Percentiles rank a stretch among this genome's conserved stretches.
Evolutionary conservation across 2,888 invertebrate genomes (phyloP).

Genomic region (Lagria hirta): DNA sequence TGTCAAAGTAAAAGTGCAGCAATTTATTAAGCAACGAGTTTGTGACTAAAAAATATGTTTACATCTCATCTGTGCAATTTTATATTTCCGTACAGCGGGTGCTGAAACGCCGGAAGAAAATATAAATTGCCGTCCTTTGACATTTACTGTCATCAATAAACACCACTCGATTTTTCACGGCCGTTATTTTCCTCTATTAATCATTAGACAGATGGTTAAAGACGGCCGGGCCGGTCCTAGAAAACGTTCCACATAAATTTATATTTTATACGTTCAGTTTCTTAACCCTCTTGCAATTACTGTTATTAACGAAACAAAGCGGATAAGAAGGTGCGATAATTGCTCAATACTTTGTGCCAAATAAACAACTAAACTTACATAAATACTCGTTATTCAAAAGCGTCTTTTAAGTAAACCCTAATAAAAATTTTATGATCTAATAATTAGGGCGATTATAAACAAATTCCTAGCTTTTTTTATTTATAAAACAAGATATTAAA

Average conservation of each 20-base stretch:
- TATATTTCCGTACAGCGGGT: constrained; percentile 30
- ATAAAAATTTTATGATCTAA: too few species aligned
- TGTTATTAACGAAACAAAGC: constrained; percentile 15
- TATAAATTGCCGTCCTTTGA: constrained; percentile 45
- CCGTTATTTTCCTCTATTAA: constrained; percentile 41
- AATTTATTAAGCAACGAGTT: constrained; percentile 19
- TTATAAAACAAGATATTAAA: too few species aligned
- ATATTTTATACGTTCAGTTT: constrained; percentile 17
- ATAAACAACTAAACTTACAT: too few species aligned
- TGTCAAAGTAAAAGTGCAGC: constrained; percentile 29
- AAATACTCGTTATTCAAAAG: too few species aligned
- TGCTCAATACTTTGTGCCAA: too few species aligned
- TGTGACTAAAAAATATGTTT: constrained; percentile 31
- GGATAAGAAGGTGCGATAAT: constrained; percentile 7
- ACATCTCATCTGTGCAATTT: constrained; percentile 32
- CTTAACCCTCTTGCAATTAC: constrained; percentile 11
- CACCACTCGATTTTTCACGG: constrained; percentile 41
- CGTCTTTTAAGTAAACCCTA: too few species aligned
- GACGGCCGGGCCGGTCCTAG: constrained; percentile 26
- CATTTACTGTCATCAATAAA: constrained; percentile 46
- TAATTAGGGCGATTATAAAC: too few species aligned
- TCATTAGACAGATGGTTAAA: constrained; percentile 38
- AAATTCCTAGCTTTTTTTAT: too few species aligned
- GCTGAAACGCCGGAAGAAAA: constrained; percentile 35
- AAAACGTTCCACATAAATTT: constrained; percentile 20